phyloP scores from a whole-genome alignment of 2,888 invertebrate genomes.

The Actias luna region DNA sequence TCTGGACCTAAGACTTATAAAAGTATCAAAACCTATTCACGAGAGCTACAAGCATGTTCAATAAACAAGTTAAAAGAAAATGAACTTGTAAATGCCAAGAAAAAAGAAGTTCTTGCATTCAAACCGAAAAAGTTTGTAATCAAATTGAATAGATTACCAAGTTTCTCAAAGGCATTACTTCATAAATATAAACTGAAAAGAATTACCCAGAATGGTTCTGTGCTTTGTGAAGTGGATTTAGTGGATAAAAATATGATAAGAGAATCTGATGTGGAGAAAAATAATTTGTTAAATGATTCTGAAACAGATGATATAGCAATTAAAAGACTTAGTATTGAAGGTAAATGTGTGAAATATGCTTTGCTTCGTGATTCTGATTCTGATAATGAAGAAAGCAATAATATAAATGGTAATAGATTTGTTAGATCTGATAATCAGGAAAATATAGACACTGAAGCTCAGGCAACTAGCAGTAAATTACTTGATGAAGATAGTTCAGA shows the following conservation, averaged over 20 bases:
- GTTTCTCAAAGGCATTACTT: constrained; percentile 47
- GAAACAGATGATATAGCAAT: constrained; percentile 33
- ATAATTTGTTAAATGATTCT: constrained; percentile 40
- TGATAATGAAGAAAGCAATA: constrained; percentile 27
- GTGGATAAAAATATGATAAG: constrained; percentile 20
- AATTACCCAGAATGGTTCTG: constrained; percentile 43
- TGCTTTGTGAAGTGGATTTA: constrained; percentile 41
- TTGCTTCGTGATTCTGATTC: constrained; percentile 40
- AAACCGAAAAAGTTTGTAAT: constrained; percentile 55
- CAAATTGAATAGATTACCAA: constrained; percentile 48
- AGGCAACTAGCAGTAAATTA: background rate
- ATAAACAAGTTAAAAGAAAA: constrained; percentile 24
- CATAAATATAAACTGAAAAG: constrained; percentile 44
- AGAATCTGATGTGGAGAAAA: constrained; percentile 35
- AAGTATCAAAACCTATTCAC: constrained; percentile 16
- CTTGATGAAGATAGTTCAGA: constrained; percentile 1
- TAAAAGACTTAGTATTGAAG: constrained; percentile 13
- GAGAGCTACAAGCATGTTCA: constrained; percentile 13
- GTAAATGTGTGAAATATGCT: constrained; percentile 19
- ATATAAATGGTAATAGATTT: constrained; percentile 12
- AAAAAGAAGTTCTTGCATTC: constrained; percentile 55
- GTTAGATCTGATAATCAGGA: background rate
- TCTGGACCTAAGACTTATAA: background rate
- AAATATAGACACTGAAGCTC: background rate
- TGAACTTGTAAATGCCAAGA: constrained; percentile 41